Evolutionary conservation across 2,797 vertebrate species (phyloP).

Genomic region (Lutjanus campechanus): DNA sequence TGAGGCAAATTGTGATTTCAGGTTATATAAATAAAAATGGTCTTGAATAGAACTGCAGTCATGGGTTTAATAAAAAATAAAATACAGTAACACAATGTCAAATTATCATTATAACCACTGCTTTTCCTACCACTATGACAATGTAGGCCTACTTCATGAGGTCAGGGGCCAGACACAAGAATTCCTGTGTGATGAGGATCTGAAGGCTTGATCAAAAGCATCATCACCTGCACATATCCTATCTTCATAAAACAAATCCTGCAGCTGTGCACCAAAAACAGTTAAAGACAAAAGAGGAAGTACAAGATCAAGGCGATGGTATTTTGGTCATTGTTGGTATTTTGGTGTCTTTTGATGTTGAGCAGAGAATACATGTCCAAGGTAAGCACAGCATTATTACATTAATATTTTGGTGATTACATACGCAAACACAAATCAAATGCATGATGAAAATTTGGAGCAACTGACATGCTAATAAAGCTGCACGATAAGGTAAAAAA

Average conservation of each 20-base stretch:
- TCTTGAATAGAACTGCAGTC: background rate
- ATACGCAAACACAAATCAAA: background rate
- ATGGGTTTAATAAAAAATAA: background rate
- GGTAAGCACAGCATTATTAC: background rate
- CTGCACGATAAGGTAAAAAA: no score
- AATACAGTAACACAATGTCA: background rate
- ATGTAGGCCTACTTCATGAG: background rate
- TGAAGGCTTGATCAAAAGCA: background rate
- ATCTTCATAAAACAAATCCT: background rate
- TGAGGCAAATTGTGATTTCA: no score
- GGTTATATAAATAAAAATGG: no score
- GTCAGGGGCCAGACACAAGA: background rate
- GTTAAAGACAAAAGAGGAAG: background rate
- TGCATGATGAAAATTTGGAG: background rate
- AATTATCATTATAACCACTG: background rate
- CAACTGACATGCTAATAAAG: background rate
- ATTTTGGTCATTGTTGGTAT: background rate
- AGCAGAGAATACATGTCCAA: background rate
- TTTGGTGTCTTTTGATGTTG: slow-evolving; percentile 1
- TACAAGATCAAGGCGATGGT: background rate
- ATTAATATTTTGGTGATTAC: background rate
- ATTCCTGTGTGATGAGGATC: background rate
- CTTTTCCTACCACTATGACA: background rate
- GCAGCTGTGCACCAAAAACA: background rate
- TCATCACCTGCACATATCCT: background rate